Conservation (phyloP, 2,888 invertebrate species). For the Agrotis puta region DNA sequence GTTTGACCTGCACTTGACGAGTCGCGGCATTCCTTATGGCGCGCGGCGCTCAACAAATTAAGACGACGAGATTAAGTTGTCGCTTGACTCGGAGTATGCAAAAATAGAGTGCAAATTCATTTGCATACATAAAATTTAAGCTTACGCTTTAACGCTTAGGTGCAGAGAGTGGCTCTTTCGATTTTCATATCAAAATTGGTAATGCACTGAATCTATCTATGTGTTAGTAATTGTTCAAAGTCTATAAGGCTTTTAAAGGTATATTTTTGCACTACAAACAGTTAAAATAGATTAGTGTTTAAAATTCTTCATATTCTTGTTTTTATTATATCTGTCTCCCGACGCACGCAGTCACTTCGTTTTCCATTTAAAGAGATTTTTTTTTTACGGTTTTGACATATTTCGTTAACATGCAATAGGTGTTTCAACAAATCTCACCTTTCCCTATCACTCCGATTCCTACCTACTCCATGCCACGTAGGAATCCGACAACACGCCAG, state of each 20-base stretch:
- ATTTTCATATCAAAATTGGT: not conserved
- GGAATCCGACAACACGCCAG: conserved; percentile 73
- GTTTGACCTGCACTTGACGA: conserved; percentile 82
- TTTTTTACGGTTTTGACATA: no score
- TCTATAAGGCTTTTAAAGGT: not conserved
- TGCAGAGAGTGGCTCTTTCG: not conserved
- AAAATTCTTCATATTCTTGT: not conserved
- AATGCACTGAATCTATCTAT: not conserved
- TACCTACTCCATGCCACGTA: conserved; percentile 69
- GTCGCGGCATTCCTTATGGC: conserved; percentile 75
- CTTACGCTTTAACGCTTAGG: no score
- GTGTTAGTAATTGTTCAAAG: not conserved
- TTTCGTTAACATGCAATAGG: not conserved
- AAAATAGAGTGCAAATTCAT: conserved; percentile 20
- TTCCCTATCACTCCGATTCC: not conserved
- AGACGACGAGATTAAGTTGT: conserved; percentile 77
- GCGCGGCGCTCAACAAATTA: conserved; percentile 83
- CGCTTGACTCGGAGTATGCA: conserved; percentile 1
- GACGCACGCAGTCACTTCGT: no score
- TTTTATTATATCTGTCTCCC: no score
- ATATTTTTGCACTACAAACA: no score
- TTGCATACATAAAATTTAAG: not conserved
- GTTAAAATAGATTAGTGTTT: not conserved
- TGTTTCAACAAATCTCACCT: no score
- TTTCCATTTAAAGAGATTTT: no score